Base-by-base conservation (phyloP, 2,888 invertebrate species). In the Gisinianus flammeolus region DNA sequence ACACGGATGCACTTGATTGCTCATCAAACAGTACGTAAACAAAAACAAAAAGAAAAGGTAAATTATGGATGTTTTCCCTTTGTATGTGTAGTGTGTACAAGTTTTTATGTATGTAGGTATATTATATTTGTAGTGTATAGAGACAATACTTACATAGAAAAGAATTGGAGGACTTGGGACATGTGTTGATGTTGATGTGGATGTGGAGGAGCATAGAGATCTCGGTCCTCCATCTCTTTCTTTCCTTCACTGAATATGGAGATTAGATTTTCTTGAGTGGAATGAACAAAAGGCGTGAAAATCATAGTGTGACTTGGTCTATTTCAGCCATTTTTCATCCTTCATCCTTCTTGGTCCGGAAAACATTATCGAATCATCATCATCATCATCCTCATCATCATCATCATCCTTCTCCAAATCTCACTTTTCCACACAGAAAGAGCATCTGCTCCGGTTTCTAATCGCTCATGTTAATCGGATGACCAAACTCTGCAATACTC, bases 231-330 rank as follows among this genome's bases (percentile, higher is more conserved):
- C 31, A n/a, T 31, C 1, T 62, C 54, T 74, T 77, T 31, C 71
- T 69, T 71, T 72, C 56, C n/a, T n/a, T 33, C 67, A 78, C 78
- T 79, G 74, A 79, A 79, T 80, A 76, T 77, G 77, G 68, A 75
- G 67, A 77, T 78, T 71, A 52, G 64, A 64, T 68, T 70, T 74
- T 76, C 72, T 68, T 77, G 73, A 64, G 67, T 77, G 54, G 73
- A 79, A 79, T 35, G 67, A 79, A 81, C 81, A 81, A 31, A 56
- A 71, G 71, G 71, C 71, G 71, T 71, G 71, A 71, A 71, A 71
- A 71, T 71, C 71, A 56, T 6, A 71, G 71, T 54, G 71, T 71
- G 71, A 71, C 71, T 70, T 70, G 71, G 71, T 56, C 56, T 54
- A 54, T 71, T 71, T 71, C 71, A n/a, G 52, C 52, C 12, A 70